phyloP scores from a whole-genome alignment of 35 echinoderm and acorn worm species.

The Amphiura filiformis region DNA sequence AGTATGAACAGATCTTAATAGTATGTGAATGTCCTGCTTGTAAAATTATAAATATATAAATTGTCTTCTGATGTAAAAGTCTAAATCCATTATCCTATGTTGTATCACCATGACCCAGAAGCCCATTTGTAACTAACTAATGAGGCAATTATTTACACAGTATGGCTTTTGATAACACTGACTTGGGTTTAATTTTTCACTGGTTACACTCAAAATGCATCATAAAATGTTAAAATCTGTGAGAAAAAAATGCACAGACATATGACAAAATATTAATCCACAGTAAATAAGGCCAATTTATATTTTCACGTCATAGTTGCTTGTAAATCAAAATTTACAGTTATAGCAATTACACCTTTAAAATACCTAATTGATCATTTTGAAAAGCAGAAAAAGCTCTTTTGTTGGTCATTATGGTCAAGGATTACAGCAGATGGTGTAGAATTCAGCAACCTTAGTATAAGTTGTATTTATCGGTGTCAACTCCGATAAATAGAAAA shows the following conservation, averaged over 20 bases:
- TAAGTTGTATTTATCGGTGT: not conserved
- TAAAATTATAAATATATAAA: too few relatives aligned
- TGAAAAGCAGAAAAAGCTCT: not conserved
- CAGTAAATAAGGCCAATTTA: not conserved
- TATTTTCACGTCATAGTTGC: not conserved
- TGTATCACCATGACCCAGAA: too few relatives aligned
- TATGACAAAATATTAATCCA: not conserved
- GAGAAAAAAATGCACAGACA: not conserved
- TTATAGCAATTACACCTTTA: not conserved
- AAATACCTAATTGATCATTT: constrained; percentile 4
- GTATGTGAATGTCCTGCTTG: too few relatives aligned
- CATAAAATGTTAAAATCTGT: not conserved
- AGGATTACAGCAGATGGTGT: not conserved
- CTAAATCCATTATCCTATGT: too few relatives aligned
- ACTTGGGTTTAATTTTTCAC: too few relatives aligned
- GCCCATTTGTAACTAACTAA: too few relatives aligned
- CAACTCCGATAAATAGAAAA: not conserved
- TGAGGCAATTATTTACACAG: too few relatives aligned
- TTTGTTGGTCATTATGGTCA: constrained; percentile 11
- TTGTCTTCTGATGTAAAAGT: too few relatives aligned
- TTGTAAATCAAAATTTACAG: not conserved
- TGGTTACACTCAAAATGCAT: not conserved
- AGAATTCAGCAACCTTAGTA: constrained; percentile 6
- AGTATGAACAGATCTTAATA: too few relatives aligned
- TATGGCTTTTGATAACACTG: too few relatives aligned